These are phyloP conservation scores for Drosophila varians DNA, from an alignment of 1,140 invertebrate genomes.

Conservation along the genomic window DNA sequence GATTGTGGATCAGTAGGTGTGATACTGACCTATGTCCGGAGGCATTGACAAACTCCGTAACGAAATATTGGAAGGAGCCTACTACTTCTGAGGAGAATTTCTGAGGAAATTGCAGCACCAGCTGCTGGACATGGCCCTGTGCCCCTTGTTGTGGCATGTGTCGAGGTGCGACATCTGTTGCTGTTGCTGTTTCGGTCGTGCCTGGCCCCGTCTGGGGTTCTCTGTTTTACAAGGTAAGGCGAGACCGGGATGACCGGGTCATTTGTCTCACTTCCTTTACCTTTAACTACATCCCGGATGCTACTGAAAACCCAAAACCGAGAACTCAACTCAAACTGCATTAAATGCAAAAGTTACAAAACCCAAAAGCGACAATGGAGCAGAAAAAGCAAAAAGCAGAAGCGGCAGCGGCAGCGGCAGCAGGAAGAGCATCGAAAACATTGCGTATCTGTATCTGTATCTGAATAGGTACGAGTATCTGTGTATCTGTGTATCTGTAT, in stretches of 20 bases:
- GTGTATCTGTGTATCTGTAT: constrained; percentile 16
- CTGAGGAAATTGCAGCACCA: constrained; percentile 21
- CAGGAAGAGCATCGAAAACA: constrained; percentile 32
- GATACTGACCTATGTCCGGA: too few species aligned
- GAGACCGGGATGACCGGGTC: constrained; percentile 35
- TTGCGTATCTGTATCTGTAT: neutral
- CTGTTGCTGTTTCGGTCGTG: constrained; percentile 5
- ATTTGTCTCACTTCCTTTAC: constrained; percentile 81
- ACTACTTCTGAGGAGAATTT: too few species aligned
- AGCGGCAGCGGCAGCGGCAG: constrained; percentile 5
- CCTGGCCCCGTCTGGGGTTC: constrained; percentile 1
- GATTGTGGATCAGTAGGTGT: too few species aligned
- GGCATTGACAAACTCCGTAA: too few species aligned
- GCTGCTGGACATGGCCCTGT: constrained; percentile 51
- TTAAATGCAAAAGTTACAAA: constrained; percentile 76
- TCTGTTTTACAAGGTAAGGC: constrained; percentile 38
- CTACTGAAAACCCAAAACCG: constrained; percentile 57
- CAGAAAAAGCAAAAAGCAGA: constrained; percentile 9
- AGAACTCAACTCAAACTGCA: constrained; percentile 55
- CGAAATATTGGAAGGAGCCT: too few species aligned
- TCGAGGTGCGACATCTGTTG: constrained; percentile 71
- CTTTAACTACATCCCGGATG: constrained; percentile 79
- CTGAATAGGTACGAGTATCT: too few species aligned
- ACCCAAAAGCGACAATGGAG: constrained; percentile 53
- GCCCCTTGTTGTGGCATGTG: constrained; percentile 64